phyloP scores from a whole-genome alignment of 1,140 invertebrate genomes.

The Drosophila serrata region DNA sequence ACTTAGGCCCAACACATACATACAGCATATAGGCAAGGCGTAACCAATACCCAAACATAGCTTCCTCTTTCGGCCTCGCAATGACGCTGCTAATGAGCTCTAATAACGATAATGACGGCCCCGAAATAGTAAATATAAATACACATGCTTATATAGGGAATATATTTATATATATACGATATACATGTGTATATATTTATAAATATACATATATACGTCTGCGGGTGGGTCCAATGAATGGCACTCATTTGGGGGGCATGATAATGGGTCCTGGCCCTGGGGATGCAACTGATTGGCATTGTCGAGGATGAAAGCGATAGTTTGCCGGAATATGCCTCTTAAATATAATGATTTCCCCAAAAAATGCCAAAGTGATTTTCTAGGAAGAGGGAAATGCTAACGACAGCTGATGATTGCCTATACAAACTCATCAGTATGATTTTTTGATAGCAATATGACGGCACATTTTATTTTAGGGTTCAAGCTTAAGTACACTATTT shows the following conservation, averaged over 20 bases:
- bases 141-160: constrained; percentile 26
- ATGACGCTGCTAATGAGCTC: constrained; percentile 73
- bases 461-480: neutral
- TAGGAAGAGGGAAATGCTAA: constrained; percentile 5
- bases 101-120: constrained; percentile 75
- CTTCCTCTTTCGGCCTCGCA: constrained; percentile 31
- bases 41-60: constrained; percentile 12
- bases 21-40: constrained; percentile 8
- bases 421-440: constrained; percentile 13
- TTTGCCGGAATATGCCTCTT: constrained; percentile 56
- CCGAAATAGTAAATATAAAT: constrained; percentile 59
- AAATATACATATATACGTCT: constrained; percentile 10
- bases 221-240: constrained; percentile 46
- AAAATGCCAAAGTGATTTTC: constrained; percentile 52
- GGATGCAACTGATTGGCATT: constrained; percentile 55
- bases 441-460: neutral
- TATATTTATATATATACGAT: constrained; percentile 23
- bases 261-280: constrained; percentile 36
- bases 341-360: constrained; percentile 60
- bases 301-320: constrained; percentile 50
- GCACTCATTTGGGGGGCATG: constrained; percentile 40
- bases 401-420: constrained; percentile 12
- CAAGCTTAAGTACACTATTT: neutral
- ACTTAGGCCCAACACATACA: constrained; percentile 25
- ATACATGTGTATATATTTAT: constrained; percentile 19